phyloP scores from a whole-genome alignment of 2,113 vertebrate genomes.

The Corydoras maculifer region DNA sequence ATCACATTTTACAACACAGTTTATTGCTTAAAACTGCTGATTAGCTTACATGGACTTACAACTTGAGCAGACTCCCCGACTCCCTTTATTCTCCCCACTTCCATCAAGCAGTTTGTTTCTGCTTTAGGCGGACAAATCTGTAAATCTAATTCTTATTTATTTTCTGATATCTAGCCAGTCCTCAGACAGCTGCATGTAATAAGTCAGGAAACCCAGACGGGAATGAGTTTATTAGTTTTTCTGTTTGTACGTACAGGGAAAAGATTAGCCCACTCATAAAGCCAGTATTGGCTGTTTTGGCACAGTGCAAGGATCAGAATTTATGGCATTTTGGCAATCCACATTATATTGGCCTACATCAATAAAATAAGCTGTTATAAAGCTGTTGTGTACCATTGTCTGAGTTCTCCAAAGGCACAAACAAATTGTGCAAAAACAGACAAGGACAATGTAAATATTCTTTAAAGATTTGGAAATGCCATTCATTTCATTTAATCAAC shows the following conservation, averaged over 20 bases:
- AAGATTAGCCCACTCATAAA: slow-evolving; percentile 40
- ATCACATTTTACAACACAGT: slow-evolving; percentile 28
- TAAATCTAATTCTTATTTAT: slow-evolving; percentile 28
- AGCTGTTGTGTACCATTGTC: slow-evolving; percentile 8
- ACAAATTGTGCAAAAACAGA: slow-evolving; percentile 2
- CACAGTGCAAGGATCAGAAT: slow-evolving; percentile 34
- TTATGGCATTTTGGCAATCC: slow-evolving; percentile 34
- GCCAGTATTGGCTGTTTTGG: slow-evolving; percentile 30
- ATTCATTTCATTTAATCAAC: not conserved
- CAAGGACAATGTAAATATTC: slow-evolving; percentile 7
- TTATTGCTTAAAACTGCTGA: slow-evolving; percentile 38
- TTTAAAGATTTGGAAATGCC: not conserved
- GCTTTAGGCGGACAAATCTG: slow-evolving; percentile 12
- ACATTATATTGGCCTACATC: slow-evolving; percentile 25
- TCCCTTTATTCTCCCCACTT: slow-evolving; percentile 6
- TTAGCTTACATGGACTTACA: slow-evolving; percentile 15
- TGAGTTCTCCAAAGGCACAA: slow-evolving; percentile 11
- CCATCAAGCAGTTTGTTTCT: slow-evolving; percentile 11
- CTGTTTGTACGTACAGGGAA: slow-evolving; percentile 25
- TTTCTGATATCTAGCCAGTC: slow-evolving; percentile 30
- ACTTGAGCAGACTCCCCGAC: slow-evolving; percentile 21
- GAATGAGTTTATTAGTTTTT: slow-evolving; percentile 41
- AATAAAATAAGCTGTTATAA: slow-evolving; percentile 8
- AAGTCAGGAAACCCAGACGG: slow-evolving; percentile 34
- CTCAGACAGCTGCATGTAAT: slow-evolving; percentile 34